Evolutionary conservation across 2,797 vertebrate genomes (phyloP), one percentile per base, ranked within the genome.

Genomic region (Darevskia nairensis): DNA sequence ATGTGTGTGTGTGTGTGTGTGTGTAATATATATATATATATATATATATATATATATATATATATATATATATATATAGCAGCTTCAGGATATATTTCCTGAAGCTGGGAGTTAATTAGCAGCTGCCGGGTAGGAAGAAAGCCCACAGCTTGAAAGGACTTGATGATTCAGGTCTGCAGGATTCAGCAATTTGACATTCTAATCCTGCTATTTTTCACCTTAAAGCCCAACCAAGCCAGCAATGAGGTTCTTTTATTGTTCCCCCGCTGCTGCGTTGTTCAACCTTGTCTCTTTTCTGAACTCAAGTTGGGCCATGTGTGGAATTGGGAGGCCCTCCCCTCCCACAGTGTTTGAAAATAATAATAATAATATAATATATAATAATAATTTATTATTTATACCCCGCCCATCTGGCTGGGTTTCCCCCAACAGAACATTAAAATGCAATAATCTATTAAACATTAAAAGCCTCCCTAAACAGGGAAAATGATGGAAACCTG

Each of bases 151-250:
- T 87, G 86, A 80, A 90, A 85, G 64, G 86, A 77, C 89, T 93
- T 92, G 91, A 89, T 82, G 82, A 86, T 89, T 92, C 78, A 90
- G 88, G 89, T 91, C 91, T 93, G 88, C 46, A 88, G 86, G 89
- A 93, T 89, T 94, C 92, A 92, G 93, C 92, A 93, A 79, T 92
- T 91, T 94, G 92, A 93, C 91, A 89, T 89, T 88, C 92, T 95
- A 94, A 93, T 92, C 90, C 91, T 90, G 82, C 91, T 93, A 92
- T 93, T 93, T 92, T 88, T 90, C 91, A 92, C 92, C 92, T 94
- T 89, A 39, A 90, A 92, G 89, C 77, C 0, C 41, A 89, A 91
- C 71, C 59, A 72, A 93, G 89, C 92, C 89, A 91, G 91, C 89
- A 87, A n/a, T 4, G 55, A 80, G 69, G 76, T 13, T 81, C 44